phyloP scores from a whole-genome alignment of 2,888 invertebrate species.

The Fragum sueziense region DNA sequence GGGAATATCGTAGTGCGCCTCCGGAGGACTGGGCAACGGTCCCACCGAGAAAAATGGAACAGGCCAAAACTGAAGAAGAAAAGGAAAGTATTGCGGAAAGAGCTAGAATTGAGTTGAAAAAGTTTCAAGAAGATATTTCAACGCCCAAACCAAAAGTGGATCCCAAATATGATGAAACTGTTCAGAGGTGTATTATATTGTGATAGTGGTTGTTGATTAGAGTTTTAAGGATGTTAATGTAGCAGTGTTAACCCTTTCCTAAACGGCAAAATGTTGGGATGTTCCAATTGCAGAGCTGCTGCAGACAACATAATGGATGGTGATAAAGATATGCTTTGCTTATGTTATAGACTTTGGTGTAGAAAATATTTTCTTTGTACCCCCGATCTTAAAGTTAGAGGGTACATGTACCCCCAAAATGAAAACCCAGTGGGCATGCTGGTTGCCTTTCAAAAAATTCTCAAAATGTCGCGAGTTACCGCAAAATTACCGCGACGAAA shows the following conservation, averaged over 20 bases:
- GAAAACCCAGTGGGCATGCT: too few relatives aligned
- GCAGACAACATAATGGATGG: too few relatives aligned
- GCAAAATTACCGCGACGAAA: too few relatives aligned
- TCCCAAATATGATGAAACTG: slow-evolving; percentile 17
- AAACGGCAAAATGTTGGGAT: too few relatives aligned
- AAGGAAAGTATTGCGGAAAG: slow-evolving; percentile 83
- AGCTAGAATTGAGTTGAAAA: slow-evolving; percentile 86
- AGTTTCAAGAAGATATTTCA: slow-evolving; percentile 1
- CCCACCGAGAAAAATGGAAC: neutral
- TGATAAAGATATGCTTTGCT: neutral
- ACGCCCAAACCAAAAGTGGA: slow-evolving; percentile 6
- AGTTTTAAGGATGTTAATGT: neutral
- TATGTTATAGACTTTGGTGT: too few relatives aligned
- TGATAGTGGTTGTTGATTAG: neutral
- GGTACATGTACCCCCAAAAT: too few relatives aligned
- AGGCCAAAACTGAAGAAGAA: neutral
- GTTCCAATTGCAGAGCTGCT: too few relatives aligned
- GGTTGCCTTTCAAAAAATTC: too few relatives aligned
- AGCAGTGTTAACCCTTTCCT: too few relatives aligned
- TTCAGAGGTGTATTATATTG: slow-evolving; percentile 18
- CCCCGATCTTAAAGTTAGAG: too few relatives aligned
- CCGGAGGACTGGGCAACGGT: slow-evolving; percentile 89
- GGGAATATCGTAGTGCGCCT: slow-evolving; percentile 90
- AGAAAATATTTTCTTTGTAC: too few relatives aligned
- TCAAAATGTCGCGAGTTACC: too few relatives aligned